Base-by-base conservation (phyloP, 2,797 vertebrate species). In the Periparus ater region DNA sequence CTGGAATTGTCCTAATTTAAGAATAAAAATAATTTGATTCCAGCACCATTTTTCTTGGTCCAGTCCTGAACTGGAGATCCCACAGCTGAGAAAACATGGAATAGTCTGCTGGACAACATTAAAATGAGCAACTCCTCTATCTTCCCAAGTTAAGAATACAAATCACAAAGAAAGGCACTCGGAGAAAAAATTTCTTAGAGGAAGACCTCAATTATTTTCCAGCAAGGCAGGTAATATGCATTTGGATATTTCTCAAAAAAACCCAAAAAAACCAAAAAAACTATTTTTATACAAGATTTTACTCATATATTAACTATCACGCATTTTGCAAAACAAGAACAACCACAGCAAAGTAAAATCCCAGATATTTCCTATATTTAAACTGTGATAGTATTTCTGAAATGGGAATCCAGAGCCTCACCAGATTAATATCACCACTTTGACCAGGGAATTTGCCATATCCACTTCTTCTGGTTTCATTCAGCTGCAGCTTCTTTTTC, bases 201-300 rank as follows among this genome's bases (percentile, higher is more conserved):
- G 21, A 84, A 38, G 12, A 57, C 13, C 30, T 62, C 9, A 57
- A 20, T 34, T 53, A 26, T 6, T 60, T 18, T 20, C 12, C 32
- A 68, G 6, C 3, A 4, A 76, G 15, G 11, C 40, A 18, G 10
- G 10, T n/a, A 54, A 55, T 3, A 47, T 1, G 25, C 4, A 1
- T 48, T 2, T 21, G 4, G 34, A 6, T 22, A 13, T 21, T 62
- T 58, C 1, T 45, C 18, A 8, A 68, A 75, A 61, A 81, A n/a
- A n/a, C n/a, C n/a, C n/a, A n/a, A n/a, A 71, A 38, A 38, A 38
- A 9, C 36, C 38, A 38, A 38, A 38, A 38, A 38, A 38, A 38
- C 10, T 32, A 3, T 2, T 72, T 82, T 76, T n/a, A 23, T 16
- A 34, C 14, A 63, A 71, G 4, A 44, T 34, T 45, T 71, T 61